A percentile compares a stretch with the other conserved stretches of the same genome.
These are phyloP conservation scores for Gymnodraco acuticeps DNA, from an alignment of 2,797 vertebrate genomes.

Conservation along the genomic window DNA sequence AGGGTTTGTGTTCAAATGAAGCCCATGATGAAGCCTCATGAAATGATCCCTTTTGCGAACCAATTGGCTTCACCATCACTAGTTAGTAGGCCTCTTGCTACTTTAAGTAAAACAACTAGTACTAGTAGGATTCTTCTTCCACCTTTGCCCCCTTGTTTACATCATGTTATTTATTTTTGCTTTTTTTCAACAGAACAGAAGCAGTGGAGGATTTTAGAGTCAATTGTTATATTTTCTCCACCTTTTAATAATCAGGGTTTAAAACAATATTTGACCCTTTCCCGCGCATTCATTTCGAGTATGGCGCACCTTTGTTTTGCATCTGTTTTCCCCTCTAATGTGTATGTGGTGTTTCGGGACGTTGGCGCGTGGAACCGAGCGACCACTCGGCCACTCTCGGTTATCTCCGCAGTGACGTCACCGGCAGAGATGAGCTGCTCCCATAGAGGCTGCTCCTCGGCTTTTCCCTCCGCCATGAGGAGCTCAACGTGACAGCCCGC, in stretches of 20 bases:
- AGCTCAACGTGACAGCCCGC: constrained; percentile 83
- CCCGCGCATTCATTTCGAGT: constrained; percentile 2
- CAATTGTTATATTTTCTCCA: background rate
- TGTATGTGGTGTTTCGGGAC: constrained; percentile 38
- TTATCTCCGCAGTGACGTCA: constrained; percentile 72
- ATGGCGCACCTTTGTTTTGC: background rate
- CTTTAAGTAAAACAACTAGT: no score
- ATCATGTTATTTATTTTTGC: no score
- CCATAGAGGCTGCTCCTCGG: background rate
- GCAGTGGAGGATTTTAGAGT: background rate
- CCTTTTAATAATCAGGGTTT: background rate
- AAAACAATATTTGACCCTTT: background rate
- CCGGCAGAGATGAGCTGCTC: constrained; percentile 42
- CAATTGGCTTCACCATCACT: no score
- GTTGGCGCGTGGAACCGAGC: constrained; percentile 52
- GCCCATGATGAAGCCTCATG: no score
- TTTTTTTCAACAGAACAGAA: background rate
- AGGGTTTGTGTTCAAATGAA: no score
- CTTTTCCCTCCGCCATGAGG: constrained; percentile 74
- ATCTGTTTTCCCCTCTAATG: constrained; percentile 34
- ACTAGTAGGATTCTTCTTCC: background rate
- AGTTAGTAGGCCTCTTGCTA: no score
- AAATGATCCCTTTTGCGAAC: no score
- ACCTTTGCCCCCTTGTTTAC: no score
- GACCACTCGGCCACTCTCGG: constrained; percentile 54